Base-by-base conservation (phyloP, 2,888 invertebrate genomes). In the Eumerus sabulonum region DNA sequence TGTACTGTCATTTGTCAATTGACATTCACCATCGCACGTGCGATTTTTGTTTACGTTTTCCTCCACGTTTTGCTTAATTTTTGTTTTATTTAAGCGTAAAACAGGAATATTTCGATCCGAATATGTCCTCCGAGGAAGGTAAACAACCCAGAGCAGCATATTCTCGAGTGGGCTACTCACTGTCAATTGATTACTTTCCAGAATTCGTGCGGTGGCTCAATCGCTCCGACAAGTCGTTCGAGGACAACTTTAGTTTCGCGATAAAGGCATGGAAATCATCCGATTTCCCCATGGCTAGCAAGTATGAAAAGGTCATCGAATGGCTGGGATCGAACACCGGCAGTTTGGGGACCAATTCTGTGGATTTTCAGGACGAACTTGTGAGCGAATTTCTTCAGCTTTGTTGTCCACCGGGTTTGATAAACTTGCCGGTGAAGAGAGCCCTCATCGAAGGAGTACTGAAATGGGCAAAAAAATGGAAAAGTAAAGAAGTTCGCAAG, bases 261-360 rank as follows among this genome's bases (percentile, higher is more conserved):
- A 83, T 87, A 1, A 88, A 86, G 81, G 85, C 86, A 9, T 89
- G 88, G 87, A 86, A 86, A 71, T 87, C 89, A 0, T 82, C 85
- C 0, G 88, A 89, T 54, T 86, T 89, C 36, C 82, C 83, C 0
- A 81, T 87, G 36, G 60, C 84, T 9, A 84, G 82, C 38, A 89
- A 89, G 83, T 86, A 88, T 57, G 87, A 89, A 73, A 82, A 85
- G 4, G 81, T 88, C 4, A 73, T 87, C 1, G 68, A 84, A 14
- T 89, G 88, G 88, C 81, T 89, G 9, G 66, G 76, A 1, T 67
- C 83, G 4, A 79, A 84, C 38, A 36, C 40, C 16, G 54, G 17
- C 5, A 81, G n/a, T 51, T 17, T 36, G 1, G 71, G 44, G 36
- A 53, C 14, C 11, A 63, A 1, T 2, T 5, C 82, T 44, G 54